Evolutionary conservation across 2,113 vertebrate species (phyloP).

Genomic region (Paradoxurus hermaphroditus): DNA sequence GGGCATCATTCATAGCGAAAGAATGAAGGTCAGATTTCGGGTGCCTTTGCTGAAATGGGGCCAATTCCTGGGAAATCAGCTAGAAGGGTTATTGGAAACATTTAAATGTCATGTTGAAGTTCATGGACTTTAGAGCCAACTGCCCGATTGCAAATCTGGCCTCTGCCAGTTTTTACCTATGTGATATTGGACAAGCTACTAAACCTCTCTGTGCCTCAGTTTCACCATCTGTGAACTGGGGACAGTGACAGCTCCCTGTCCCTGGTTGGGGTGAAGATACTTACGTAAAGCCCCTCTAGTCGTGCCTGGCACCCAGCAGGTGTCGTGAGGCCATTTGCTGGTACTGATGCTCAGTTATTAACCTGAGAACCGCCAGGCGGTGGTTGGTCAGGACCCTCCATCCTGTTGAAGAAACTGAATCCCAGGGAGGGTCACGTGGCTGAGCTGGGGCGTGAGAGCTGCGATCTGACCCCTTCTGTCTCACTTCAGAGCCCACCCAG

Average conservation of each 20-base stretch:
- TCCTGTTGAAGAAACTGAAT: not conserved
- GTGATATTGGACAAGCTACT: not conserved
- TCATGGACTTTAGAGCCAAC: not conserved
- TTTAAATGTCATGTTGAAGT: not conserved
- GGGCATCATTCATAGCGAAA: not conserved
- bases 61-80: not conserved
- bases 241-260: not conserved
- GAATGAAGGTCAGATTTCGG: not conserved
- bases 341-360: not conserved
- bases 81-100: not conserved
- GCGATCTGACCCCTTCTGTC: rapidly evolving
- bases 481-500: not conserved
- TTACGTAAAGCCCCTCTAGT: not conserved
- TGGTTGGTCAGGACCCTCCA: too few species aligned
- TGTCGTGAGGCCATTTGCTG: rapidly evolving
- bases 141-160: not conserved
- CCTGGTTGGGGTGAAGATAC: not conserved
- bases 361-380: not conserved
- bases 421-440: not conserved
- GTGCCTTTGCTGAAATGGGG: not conserved
- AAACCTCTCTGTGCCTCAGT: not conserved
- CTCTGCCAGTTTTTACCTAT: not conserved
- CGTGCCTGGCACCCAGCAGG: not conserved
- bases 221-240: not conserved
- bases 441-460: not conserved